Conservation (phyloP, 53 echinoderm and acorn worm species). For the Echinometra lucunter region DNA sequence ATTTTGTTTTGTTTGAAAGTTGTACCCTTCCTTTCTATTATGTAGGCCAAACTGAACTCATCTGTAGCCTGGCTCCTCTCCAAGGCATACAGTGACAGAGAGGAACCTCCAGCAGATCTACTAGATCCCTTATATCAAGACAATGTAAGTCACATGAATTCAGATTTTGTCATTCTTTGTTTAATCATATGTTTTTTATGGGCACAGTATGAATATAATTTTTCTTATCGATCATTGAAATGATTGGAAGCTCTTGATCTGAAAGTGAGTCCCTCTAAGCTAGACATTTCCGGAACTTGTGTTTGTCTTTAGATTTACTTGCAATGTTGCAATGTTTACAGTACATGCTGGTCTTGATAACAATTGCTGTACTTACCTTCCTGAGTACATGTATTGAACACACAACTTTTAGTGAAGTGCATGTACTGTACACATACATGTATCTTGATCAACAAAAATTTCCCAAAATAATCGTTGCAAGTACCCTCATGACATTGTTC, state of each 20-base stretch:
- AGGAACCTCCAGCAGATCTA: constrained; percentile 84
- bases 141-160: constrained; percentile 70
- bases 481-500: no score
- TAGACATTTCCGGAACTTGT: neutral
- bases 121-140: constrained; percentile 90
- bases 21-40: neutral
- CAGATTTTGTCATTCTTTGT: neutral
- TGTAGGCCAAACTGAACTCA: constrained; percentile 90
- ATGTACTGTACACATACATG: neutral
- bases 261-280: neutral
- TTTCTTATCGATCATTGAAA: no score
- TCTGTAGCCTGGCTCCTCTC: constrained; percentile 89
- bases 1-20: neutral
- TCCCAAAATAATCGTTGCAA: neutral
- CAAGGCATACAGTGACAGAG: constrained; percentile 82
- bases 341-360: no score
- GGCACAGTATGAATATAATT: no score
- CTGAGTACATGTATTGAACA: no score
- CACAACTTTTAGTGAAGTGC: no score
- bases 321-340: neutral
- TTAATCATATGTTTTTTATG: neutral
- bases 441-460: neutral
- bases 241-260: neutral
- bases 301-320: neutral
- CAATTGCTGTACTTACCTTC: no score